Evolutionary conservation across 2,888 invertebrate genomes (phyloP).

Genomic region (Andrena hattorfiana): DNA sequence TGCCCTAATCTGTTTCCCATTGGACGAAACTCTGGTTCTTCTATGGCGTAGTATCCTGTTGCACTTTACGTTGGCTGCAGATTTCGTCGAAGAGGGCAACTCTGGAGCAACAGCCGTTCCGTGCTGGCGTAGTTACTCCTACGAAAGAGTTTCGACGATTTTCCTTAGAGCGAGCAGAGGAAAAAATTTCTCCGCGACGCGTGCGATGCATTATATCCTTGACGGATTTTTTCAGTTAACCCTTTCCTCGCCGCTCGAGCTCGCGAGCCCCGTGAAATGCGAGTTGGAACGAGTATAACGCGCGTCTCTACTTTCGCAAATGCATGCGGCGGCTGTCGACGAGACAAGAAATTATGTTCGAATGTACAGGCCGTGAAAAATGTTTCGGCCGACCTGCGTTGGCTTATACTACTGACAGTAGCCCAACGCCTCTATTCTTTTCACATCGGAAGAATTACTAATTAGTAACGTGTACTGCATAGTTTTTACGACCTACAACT

Average conservation of each 20-base stretch:
- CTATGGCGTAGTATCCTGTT: constrained; percentile 18
- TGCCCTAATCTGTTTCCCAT: too few relatives aligned
- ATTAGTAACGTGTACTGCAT: too few relatives aligned
- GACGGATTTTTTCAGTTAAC: constrained; percentile 51
- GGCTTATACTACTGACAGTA: not conserved
- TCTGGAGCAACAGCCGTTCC: constrained; percentile 46
- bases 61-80: constrained; percentile 42
- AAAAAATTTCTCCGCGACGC: constrained; percentile 21
- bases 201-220: constrained; percentile 34
- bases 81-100: constrained; percentile 55
- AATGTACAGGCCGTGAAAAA: not conserved
- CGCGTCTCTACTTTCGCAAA: constrained; percentile 8
- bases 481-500: not conserved
- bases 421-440: too few relatives aligned
- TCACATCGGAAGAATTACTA: too few relatives aligned
- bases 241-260: constrained; percentile 10
- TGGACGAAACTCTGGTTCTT: not conserved
- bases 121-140: constrained; percentile 50
- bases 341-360: constrained; percentile 2
- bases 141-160: constrained; percentile 46
- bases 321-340: not conserved
- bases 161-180: constrained; percentile 21
- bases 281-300: constrained; percentile 20
- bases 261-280: constrained; percentile 8
- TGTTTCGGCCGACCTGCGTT: not conserved